These are phyloP conservation scores for Danaus chrysippus DNA, from an alignment of 2,888 invertebrate genomes.

Conservation along the genomic window DNA sequence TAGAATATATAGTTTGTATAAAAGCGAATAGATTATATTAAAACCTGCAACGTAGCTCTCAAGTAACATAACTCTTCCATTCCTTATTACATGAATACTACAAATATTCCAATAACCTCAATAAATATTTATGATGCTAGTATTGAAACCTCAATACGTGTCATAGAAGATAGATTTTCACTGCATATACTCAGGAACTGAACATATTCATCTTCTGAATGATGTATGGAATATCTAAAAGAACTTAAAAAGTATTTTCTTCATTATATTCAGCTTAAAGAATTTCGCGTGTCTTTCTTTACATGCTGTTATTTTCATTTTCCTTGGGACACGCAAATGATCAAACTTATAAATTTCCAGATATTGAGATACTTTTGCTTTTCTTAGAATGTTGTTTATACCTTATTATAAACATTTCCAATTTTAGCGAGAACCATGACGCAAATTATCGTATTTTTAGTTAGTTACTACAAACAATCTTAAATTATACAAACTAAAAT, in stretches of 20 bases:
- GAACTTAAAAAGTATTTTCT: slow-evolving; percentile 20
- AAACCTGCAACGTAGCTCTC: background rate
- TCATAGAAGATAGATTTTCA: slow-evolving; percentile 3
- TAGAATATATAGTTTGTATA: background rate
- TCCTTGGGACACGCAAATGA: slow-evolving; percentile 44
- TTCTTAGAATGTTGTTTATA: background rate
- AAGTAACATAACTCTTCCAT: too few species aligned
- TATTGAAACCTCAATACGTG: slow-evolving; percentile 7
- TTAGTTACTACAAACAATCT: too few species aligned
- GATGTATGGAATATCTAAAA: slow-evolving; percentile 17
- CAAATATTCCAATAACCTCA: slow-evolving; percentile 1
- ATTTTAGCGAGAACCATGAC: too few species aligned
- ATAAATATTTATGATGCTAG: slow-evolving; percentile 4
- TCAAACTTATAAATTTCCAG: slow-evolving; percentile 38
- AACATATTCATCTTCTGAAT: slow-evolving; percentile 13
- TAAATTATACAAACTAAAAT: too few species aligned
- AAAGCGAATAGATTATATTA: background rate
- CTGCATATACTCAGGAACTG: background rate
- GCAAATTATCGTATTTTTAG: too few species aligned
- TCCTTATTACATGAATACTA: background rate
- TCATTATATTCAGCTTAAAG: slow-evolving; percentile 23
- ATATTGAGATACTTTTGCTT: background rate
- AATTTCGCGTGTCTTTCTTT: slow-evolving; percentile 31
- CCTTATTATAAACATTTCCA: too few species aligned
- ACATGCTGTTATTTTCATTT: slow-evolving; percentile 43